phyloP scores from a whole-genome alignment of 2,888 invertebrate species.

The Nemurella pictetii region DNA sequence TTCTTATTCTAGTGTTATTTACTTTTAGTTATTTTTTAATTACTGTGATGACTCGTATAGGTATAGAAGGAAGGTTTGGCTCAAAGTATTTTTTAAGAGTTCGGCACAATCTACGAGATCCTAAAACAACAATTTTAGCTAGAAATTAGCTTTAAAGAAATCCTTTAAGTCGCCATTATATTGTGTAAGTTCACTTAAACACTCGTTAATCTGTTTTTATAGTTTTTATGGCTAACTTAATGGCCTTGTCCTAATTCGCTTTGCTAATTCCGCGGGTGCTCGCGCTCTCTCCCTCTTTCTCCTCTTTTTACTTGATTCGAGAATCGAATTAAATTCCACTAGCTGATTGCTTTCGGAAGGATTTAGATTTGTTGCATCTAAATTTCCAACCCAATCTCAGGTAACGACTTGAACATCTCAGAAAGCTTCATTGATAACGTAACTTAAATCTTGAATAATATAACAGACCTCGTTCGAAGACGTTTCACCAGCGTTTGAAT shows the following conservation, averaged over 20 bases:
- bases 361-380: neutral
- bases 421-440: neutral
- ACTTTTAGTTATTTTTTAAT: no score
- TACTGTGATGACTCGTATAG: no score
- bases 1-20: no score
- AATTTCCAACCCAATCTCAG: neutral
- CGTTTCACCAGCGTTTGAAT: neutral
- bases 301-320: slow-evolving; percentile 2
- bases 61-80: no score
- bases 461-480: neutral
- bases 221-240: neutral
- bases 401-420: neutral
- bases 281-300: neutral
- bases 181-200: neutral
- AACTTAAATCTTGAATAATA: neutral
- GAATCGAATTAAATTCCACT: slow-evolving; percentile 11
- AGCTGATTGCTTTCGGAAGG: neutral
- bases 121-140: neutral
- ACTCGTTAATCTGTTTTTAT: slow-evolving; percentile 21
- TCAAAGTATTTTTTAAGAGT: no score
- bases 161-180: neutral
- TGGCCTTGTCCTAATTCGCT: slow-evolving; percentile 10
- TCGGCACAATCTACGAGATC: no score
- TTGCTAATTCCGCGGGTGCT: neutral
- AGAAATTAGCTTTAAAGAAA: neutral